Evolutionary conservation across 2,797 vertebrate species (phyloP).

Genomic region (Spatula clypeata): DNA sequence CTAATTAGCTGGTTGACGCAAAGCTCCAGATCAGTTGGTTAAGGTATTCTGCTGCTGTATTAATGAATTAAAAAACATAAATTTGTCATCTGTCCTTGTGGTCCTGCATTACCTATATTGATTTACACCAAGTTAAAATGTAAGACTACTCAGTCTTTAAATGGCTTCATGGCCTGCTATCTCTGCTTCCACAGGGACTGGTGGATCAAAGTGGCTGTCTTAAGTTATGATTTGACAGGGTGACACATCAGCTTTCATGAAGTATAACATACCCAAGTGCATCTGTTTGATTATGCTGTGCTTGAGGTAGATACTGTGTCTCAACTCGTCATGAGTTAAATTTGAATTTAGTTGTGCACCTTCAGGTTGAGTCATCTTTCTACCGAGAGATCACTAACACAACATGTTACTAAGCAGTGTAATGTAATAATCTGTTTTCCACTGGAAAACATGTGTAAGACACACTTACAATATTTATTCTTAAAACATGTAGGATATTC

Average conservation of each 20-base stretch:
- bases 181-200: neutral
- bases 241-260: neutral
- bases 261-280: neutral
- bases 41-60: neutral
- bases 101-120: neutral
- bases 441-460: slow-evolving; percentile 36
- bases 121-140: neutral
- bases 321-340: slow-evolving; percentile 18
- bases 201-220: slow-evolving; percentile 2
- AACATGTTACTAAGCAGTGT: slow-evolving; percentile 1
- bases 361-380: neutral
- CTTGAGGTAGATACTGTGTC: slow-evolving; percentile 3
- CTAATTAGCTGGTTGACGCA: neutral
- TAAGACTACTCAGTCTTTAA: neutral
- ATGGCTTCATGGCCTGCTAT: neutral
- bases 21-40: neutral
- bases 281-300: neutral
- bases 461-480: slow-evolving; percentile 33
- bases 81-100: neutral
- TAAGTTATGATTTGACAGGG: neutral
- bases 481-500: slow-evolving; percentile 57
- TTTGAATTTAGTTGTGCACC: slow-evolving; percentile 32
- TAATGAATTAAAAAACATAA: neutral
- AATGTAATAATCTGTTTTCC: slow-evolving; percentile 43
- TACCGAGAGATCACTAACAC: neutral